Evolutionary conservation across 2,113 vertebrate species (phyloP), one percentile per base, ranked within the genome.

Genomic region (Hepsetus odoe): DNA sequence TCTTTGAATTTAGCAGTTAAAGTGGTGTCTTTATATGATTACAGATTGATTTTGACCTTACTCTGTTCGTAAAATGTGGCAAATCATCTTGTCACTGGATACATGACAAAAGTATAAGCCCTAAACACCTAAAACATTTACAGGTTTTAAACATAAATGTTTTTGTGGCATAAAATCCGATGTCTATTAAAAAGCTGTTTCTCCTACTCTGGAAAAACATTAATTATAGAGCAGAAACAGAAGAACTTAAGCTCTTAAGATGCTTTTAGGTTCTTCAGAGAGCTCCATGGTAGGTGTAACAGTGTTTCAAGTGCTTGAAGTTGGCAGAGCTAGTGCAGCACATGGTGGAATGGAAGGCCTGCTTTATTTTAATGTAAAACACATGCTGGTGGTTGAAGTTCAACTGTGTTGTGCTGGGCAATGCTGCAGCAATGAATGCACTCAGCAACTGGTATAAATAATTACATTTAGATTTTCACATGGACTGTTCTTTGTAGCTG

Each of bases 351-450:
- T 59, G 9, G 35, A 74, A 28, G 72, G 35, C 32, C 26, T 40
- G 28, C n/a, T 68, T 12, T 59, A 30, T 6, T 44, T 5, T 81
- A 62, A 81, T 46, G 59, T 18, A 64, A 44, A 84, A 68, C 80
- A 82, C 62, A 69, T 84, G 44, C 20, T 30, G 28, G 26, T 62
- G n/a, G 28, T 44, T 53, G 32, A 32, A 61, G 59, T 49, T 13
- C 40, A 59, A 42, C 22, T 58, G 18, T 4, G 35, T 33, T 62
- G 38, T 22, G 12, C 53, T 69, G 26, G 58, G 26, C 33, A 42
- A 26, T 38, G 26, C 35, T 53, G 30, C 55, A 38, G 55, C 55
- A 28, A 33, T 42, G 22, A 58, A 73, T 65, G 28, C 9, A 65
- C 10, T n/a, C 35, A 65, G 61, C 33, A 65, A 20, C 32, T 65